Conservation (phyloP, 2,888 invertebrate species). For the Parapristionchus giblindavisi region DNA sequence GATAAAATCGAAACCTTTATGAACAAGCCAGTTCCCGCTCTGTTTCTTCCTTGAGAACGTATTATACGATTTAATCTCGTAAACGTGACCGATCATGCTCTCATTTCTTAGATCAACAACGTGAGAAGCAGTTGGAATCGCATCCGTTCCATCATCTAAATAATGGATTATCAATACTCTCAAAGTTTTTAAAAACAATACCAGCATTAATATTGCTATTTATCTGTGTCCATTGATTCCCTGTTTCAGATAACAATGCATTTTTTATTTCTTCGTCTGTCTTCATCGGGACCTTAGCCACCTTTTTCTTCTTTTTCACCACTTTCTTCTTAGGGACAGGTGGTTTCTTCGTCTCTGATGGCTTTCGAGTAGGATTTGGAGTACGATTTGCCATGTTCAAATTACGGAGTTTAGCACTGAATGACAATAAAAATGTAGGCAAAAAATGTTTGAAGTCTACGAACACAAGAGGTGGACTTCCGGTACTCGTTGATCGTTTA, state of each 20-base stretch:
- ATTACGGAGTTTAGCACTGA: constrained; percentile 15
- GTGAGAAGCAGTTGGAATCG: constrained; percentile 31
- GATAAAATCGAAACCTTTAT: constrained; percentile 13
- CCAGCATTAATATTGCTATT: too few relatives aligned
- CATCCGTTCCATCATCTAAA: constrained; percentile 7
- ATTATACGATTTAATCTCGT: constrained; percentile 24
- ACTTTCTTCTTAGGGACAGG: constrained; percentile 32
- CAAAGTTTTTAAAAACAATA: too few relatives aligned
- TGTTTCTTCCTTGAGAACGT: constrained; percentile 33
- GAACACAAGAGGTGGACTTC: not conserved
- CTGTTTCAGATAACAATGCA: not conserved
- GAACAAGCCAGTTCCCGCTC: constrained; percentile 36
- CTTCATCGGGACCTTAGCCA: constrained; percentile 38
- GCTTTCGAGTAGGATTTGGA: too few relatives aligned
- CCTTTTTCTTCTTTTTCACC: constrained; percentile 42
- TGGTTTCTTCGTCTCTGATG: constrained; percentile 7
- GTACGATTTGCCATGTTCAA: constrained; percentile 19
- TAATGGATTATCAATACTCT: too few relatives aligned
- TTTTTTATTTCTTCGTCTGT: constrained; percentile 39
- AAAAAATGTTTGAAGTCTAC: not conserved
- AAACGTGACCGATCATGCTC: constrained; percentile 24
- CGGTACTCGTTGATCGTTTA: not conserved
- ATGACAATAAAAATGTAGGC: not conserved
- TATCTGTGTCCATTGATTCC: not conserved
- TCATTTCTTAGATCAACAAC: constrained; percentile 21